phyloP scores from a whole-genome alignment of 2,797 vertebrate genomes.

The Parauchenoglanis ngamensis region DNA sequence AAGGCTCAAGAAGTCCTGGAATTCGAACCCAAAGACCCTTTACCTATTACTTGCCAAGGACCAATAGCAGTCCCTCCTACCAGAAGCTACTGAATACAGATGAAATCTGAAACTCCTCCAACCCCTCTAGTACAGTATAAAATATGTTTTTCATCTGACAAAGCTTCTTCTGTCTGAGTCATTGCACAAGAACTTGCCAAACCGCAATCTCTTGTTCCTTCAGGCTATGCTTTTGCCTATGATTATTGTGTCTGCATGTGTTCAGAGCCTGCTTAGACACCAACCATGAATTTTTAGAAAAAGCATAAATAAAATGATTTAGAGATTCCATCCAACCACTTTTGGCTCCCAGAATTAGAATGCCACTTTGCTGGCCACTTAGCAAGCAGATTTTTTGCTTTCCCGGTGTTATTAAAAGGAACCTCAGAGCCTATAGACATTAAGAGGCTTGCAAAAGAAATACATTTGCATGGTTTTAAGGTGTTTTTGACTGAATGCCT shows the following conservation, averaged over 20 bases:
- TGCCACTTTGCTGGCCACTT: slow-evolving; percentile 10
- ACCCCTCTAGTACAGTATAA: neutral
- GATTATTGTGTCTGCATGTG: slow-evolving; percentile 25
- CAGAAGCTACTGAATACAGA: slow-evolving; percentile 14
- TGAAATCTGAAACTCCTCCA: slow-evolving; percentile 1
- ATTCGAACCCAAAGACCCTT: slow-evolving; percentile 5
- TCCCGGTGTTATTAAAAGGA: slow-evolving; percentile 5
- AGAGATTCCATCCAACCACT: slow-evolving; percentile 25
- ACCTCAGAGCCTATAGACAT: neutral
- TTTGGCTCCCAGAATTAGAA: neutral
- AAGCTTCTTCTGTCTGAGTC: slow-evolving; percentile 29
- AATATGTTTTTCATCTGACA: slow-evolving; percentile 4
- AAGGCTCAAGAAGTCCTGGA: neutral
- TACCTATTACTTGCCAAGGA: neutral
- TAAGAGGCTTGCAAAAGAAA: neutral
- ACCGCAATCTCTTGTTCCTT: neutral
- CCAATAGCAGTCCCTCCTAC: neutral
- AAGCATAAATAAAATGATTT: neutral
- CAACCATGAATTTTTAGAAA: slow-evolving; percentile 7
- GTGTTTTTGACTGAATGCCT: neutral
- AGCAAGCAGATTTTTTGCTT: neutral
- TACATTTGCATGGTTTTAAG: neutral
- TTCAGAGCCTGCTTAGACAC: slow-evolving; percentile 9
- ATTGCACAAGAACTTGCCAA: slow-evolving; percentile 13
- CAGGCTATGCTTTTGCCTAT: slow-evolving; percentile 3